phyloP scores from a whole-genome alignment of 1,140 invertebrate species.

The Andrena cerasifolii region DNA sequence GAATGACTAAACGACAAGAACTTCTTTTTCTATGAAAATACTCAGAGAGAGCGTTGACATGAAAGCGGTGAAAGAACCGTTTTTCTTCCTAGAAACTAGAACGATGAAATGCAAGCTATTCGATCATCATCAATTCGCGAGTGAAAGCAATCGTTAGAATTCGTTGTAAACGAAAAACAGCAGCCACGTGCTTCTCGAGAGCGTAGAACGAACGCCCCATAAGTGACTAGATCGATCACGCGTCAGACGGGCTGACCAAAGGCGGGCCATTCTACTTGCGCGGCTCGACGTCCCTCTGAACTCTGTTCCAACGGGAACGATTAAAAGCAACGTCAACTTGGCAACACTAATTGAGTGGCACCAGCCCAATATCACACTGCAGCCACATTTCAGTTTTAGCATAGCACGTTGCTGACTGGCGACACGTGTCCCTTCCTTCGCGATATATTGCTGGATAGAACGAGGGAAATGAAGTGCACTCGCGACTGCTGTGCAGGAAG shows the following conservation, averaged over 20 bases:
- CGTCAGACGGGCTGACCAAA: not conserved
- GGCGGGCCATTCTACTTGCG: not conserved
- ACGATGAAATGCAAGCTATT: no score
- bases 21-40: no score
- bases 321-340: slow-evolving; percentile 6
- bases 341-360: not conserved
- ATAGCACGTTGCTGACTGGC: not conserved
- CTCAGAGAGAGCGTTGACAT: no score
- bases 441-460: not conserved
- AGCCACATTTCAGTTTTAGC: not conserved
- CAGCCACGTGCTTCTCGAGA: not conserved
- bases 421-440: not conserved
- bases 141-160: no score
- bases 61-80: no score
- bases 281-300: not conserved
- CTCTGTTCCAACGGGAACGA: not conserved
- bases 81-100: no score
- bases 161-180: not conserved
- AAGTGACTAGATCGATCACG: no score
- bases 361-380: not conserved
- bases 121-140: no score
- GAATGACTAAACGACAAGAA: no score
- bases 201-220: not conserved
- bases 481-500: not conserved
- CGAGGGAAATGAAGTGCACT: not conserved